Evolutionary conservation across 2,888 invertebrate genomes (phyloP), one percentile per base, ranked within the genome.

Genomic region (Perizoma flavofasciatum): DNA sequence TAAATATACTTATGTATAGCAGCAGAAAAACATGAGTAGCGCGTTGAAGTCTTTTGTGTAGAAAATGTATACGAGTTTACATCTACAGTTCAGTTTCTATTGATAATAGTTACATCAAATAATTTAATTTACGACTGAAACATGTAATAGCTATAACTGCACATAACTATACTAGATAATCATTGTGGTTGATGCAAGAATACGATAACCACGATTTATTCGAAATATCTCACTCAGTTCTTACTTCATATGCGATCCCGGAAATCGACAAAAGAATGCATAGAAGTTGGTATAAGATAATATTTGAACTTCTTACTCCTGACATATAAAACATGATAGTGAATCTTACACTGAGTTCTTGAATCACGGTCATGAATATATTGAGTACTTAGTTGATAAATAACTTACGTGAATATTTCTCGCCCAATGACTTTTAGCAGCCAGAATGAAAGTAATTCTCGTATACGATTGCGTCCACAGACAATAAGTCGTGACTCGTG

Each of bases 201-300:
- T 85, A 83, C 77, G 79, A 77, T 68, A 69, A 77, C 77, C 70
- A 72, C 69, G 76, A 75, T 78, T 74, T 80, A 81, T 82, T 83
- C 72, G 74, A 81, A 82, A 34, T 46, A 55, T 74, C 78, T 78
- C 77, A 73, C 69, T 72, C 67, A 67, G 41, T 39, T 50, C 67
- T 90, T 89, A 79, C 84, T 77, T 87, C 88, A 88, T 63, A 65
- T 69, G 68, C 69, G 74, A 75, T 79, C 83, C 86, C 76, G 66
- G 1, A 22, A 22, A 22, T 22, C 22, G 22, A 22, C 22, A 22
- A 22, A 22, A 22, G 22, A 22, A 22, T 22, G 22, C 1, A 1
- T 22, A 22, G 22, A 22, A 1, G 3, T 22, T 22, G 22, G 1
- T 22, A 22, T 22, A 22, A 22, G 22, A 1, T 2, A 22, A 22